Evolutionary conservation across 2,113 vertebrate genomes (phyloP).

Genomic region (Bujurquina vittata): DNA sequence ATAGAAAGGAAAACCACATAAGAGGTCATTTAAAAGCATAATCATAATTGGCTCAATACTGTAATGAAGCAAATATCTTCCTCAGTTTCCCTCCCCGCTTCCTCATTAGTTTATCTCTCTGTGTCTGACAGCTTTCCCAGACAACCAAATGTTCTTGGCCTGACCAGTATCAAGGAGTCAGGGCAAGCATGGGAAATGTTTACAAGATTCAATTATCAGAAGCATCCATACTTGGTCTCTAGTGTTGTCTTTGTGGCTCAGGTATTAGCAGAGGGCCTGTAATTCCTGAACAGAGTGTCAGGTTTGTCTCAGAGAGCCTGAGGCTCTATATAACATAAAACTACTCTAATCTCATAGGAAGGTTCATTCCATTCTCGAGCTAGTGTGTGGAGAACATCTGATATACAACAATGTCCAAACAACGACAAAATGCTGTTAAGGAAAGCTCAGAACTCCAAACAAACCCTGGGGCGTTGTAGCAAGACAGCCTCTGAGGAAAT

Average conservation of each 20-base stretch:
- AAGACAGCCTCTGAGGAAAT: constrained; percentile 25
- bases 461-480: constrained; percentile 29
- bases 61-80: constrained; percentile 6
- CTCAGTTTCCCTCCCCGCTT: too few relatives aligned
- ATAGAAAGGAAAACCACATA: neutral
- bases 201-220: constrained; percentile 23
- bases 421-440: constrained; percentile 35
- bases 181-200: constrained; percentile 34
- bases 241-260: constrained; percentile 4
- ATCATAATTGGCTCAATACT: constrained; percentile 22
- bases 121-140: constrained; percentile 35
- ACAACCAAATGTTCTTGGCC: constrained; percentile 54
- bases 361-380: neutral
- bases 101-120: neutral
- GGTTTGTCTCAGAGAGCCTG: constrained; percentile 16
- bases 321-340: constrained; percentile 31
- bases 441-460: constrained; percentile 45
- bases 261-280: constrained; percentile 15
- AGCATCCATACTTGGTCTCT: constrained; percentile 1
- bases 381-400: neutral
- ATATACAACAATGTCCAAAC: constrained; percentile 34
- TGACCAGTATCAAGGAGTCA: constrained; percentile 28
- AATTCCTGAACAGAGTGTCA: constrained; percentile 20
- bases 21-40: neutral
- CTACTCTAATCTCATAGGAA: constrained; percentile 9